phyloP scores from a whole-genome alignment of 2,113 vertebrate genomes.

The Emydura subglobosa region DNA sequence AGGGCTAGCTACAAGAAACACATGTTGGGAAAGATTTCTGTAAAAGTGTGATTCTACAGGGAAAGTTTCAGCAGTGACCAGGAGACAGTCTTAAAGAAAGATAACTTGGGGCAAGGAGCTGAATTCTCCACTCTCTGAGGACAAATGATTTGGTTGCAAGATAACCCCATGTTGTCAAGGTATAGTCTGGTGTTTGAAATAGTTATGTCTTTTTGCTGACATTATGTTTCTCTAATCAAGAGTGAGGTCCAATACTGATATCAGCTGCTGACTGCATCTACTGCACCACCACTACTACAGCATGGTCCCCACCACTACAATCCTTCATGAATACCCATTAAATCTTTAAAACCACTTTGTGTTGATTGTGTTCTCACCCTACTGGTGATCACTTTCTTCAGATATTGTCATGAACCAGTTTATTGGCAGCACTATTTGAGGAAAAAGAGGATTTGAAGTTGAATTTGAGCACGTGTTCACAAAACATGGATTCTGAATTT shows the following conservation, averaged over 20 bases:
- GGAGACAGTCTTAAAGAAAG: neutral
- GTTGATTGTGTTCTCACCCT: neutral
- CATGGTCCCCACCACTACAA: neutral
- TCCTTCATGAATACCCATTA: neutral
- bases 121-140: neutral
- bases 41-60: neutral
- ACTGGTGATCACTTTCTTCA: neutral
- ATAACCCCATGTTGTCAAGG: neutral
- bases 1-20: neutral
- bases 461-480: neutral
- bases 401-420: neutral
- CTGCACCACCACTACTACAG: neutral
- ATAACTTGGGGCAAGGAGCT: neutral
- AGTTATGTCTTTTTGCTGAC: neutral
- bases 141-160: neutral
- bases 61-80: neutral
- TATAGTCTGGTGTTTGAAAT: neutral
- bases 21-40: neutral
- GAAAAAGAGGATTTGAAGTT: fast-evolving
- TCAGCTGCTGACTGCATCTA: neutral
- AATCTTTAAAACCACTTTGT: neutral
- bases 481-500: neutral
- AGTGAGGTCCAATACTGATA: neutral
- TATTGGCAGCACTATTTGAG: neutral
- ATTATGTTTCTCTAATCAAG: neutral